Base-by-base conservation (phyloP, 2,888 invertebrate genomes). In the Agriopis aurantiaria region DNA sequence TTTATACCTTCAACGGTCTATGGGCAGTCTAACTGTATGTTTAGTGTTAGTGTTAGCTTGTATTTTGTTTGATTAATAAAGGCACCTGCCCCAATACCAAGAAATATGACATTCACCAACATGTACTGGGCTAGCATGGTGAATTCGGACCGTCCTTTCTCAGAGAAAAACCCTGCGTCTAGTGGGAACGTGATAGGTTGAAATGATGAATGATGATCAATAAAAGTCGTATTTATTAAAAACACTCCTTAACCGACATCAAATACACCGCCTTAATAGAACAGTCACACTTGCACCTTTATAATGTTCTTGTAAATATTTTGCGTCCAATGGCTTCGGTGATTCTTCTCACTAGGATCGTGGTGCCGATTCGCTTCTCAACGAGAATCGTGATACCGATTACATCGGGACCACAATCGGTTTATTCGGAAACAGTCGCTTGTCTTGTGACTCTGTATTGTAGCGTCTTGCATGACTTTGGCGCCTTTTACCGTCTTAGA, bases 241-340 rank as follows among this genome's bases (percentile, higher is more conserved):
- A 86, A 87, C 81, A 67, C 70, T 77, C 76, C 75, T 85, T 88
- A 87, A 86, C 48, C 17, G 53, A 85, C 83, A 89, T 90, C 90
- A 90, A 91, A 90, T 76, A 82, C 48, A 77, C 88, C 87, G 89
- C 85, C 73, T 74, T 75, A 78, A 77, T 79, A 79, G 77, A 78
- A 78, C 82, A 79, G 73, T 78, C 77, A 73, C 71, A 74, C 75
- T 69, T 73, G 72, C 69, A 78, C 85, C 86, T 86, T 85, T 81
- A 52, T 82, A 75, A 81, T 78, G 84, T 84, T 87, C 89, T 85
- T 79, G 89, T 91, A 90, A 92, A 92, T 91, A 92, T 92, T 92
- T 92, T 88, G 91, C 89, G 86, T 83, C 33, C 87, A 83, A 85
- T 82, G 65, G 53, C 77, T 80, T 74, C 73, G 78, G 75, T 14